These are phyloP conservation scores for Ophioninae sp. DNA, from an alignment of 2,888 invertebrate species.

Conservation along the genomic window DNA sequence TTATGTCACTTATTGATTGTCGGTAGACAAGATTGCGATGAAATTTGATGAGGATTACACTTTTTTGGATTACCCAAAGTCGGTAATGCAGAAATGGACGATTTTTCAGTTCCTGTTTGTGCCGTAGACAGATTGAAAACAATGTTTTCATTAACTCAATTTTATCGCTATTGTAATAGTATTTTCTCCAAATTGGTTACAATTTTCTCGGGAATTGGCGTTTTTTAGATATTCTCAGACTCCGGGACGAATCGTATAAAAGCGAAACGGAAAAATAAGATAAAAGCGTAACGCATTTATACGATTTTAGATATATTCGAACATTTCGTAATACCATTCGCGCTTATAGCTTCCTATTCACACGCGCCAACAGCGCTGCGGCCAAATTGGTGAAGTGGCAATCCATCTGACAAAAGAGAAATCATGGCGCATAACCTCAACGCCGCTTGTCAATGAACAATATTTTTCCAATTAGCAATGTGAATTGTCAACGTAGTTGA, in stretches of 20 bases:
- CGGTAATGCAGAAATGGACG: neutral
- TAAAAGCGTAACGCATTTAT: neutral
- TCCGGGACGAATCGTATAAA: no score
- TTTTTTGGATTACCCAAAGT: neutral
- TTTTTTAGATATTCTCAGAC: no score
- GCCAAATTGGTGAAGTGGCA: slow-evolving; percentile 66
- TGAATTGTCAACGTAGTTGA: slow-evolving; percentile 61
- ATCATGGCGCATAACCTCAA: slow-evolving; percentile 70
- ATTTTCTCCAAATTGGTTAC: no score
- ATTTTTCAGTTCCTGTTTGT: neutral
- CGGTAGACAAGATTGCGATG: neutral
- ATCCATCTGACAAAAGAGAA: slow-evolving; percentile 35
- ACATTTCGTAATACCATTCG: neutral
- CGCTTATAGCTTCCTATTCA: neutral
- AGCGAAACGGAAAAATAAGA: no score
- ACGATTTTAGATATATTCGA: neutral
- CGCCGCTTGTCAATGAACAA: slow-evolving; percentile 64
- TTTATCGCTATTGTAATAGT: no score
- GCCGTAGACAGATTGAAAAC: neutral
- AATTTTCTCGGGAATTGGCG: neutral
- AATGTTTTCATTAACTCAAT: no score
- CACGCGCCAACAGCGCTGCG: slow-evolving; percentile 44
- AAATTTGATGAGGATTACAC: neutral
- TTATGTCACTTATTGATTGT: neutral
- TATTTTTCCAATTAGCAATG: slow-evolving; percentile 69